Conservation (phyloP, 1,140 invertebrate species). For the Helicoverpa armigera region DNA sequence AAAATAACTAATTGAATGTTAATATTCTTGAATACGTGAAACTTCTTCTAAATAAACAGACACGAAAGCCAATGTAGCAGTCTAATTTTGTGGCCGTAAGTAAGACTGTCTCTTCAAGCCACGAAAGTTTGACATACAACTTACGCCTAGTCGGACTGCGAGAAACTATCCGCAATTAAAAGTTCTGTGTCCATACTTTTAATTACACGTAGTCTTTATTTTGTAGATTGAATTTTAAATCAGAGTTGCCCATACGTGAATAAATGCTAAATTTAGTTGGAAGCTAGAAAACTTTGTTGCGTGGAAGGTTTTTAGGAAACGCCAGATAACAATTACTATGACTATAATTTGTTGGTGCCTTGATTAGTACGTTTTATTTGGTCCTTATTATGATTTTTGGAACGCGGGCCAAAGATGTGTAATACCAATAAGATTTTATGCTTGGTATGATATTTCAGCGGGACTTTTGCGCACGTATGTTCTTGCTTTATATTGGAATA, state of each 20-base stretch:
- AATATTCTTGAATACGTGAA: not conserved
- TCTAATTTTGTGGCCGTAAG: not conserved
- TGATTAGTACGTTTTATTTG: no score
- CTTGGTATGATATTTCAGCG: no score
- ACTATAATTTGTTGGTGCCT: not conserved
- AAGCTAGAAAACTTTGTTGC: no score
- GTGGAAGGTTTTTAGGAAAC: not conserved
- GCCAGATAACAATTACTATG: no score
- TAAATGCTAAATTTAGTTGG: no score
- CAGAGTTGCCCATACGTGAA: no score
- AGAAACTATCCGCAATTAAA: conserved; percentile 11
- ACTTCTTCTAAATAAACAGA: not conserved
- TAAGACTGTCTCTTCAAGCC: not conserved
- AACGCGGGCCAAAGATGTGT: no score
- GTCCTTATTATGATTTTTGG: no score
- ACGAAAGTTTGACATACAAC: not conserved
- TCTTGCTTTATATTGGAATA: no score
- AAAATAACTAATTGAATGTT: not conserved
- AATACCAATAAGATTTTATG: no score
- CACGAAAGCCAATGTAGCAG: not conserved
- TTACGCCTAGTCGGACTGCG: not conserved
- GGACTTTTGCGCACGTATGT: no score
- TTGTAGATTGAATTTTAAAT: not conserved
- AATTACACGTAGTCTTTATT: not conserved
- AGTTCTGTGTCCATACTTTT: not conserved